A percentile compares a stretch with the other conserved stretches of the same genome.
These are phyloP conservation scores for Baryphthengus martii DNA, from an alignment of 2,113 vertebrate genomes.

Conservation along the genomic window DNA sequence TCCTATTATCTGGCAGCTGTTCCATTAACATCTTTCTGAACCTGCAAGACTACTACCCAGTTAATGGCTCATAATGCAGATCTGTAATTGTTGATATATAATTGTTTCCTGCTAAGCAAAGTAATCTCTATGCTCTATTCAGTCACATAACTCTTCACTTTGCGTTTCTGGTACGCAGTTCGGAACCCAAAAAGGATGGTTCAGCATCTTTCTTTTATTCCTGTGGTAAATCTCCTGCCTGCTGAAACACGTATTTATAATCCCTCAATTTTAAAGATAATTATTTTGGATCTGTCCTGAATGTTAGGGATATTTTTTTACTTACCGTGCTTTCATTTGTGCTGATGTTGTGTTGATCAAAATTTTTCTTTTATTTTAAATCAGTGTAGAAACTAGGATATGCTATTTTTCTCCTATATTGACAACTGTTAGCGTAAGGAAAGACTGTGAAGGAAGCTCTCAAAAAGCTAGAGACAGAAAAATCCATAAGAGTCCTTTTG, in stretches of 20 bases:
- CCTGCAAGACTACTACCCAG: neutral
- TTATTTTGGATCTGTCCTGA: neutral
- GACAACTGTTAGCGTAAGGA: neutral
- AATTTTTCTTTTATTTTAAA: neutral
- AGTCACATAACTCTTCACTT: neutral
- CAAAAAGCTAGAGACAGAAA: neutral
- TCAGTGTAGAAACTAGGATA: neutral
- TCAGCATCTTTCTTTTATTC: neutral
- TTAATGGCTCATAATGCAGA: slow-evolving; percentile 17
- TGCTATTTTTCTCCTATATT: neutral
- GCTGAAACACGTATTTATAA: neutral
- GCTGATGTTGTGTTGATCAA: neutral
- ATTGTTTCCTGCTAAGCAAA: neutral
- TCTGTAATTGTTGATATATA: neutral
- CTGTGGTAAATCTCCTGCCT: neutral
- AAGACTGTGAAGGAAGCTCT: neutral
- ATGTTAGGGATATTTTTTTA: neutral
- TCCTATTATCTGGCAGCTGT: slow-evolving; percentile 30
- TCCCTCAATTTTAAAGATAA: neutral
- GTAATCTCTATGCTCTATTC: neutral
- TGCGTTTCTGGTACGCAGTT: neutral
- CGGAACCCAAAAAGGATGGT: neutral
- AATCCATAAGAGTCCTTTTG: neutral
- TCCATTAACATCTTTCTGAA: slow-evolving; percentile 27
- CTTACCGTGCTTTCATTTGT: neutral